Evolutionary conservation across 2,888 invertebrate species (phyloP), one percentile per base, ranked within the genome.

Genomic region (Apodemia mormo): DNA sequence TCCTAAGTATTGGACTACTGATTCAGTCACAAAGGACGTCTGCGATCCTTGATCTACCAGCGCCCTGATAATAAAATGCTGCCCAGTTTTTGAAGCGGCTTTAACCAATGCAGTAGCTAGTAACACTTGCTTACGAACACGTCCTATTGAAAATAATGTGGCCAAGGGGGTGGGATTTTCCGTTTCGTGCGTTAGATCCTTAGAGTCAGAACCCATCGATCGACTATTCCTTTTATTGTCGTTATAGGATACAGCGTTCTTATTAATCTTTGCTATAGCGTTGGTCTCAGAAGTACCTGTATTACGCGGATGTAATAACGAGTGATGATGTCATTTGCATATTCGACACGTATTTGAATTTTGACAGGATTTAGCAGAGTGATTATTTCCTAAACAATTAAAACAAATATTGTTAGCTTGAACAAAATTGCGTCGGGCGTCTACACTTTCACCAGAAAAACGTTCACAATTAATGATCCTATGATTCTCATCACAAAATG

Each of bases 311-410:
- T 52, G 52, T 52, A 52, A n/a, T 14, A 52, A 12, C 2, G 52
- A 52, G 5, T 52, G 52, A 52, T 52, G 52, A n/a, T n/a, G 52
- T 7, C 52, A 6, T 6, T 52, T n/a, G n/a, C 52, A 52, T n/a
- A 52, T 52, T n/a, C 52, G 52, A 52, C 52, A 52, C 2, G 5
- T 6, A 7, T 52, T 52, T 52, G n/a, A 52, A 52, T 52, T 52
- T 52, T n/a, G 14, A n/a, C 52, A 52, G 2, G 52, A 52, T 52
- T 52, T 52, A 6, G 52, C 52, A 7, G 52, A 52, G 52, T 52
- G 52, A 52, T 52, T 52, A 7, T n/a, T 52, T n/a, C 52, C 52
- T 52, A 52, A 52, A 52, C 52, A n/a, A n/a, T 52, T 52, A 52
- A 52, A 52, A 52, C 52, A 52, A 6, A 52, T 52, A 52, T 52